Evolutionary conservation across 2,888 invertebrate genomes (phyloP), one percentile per base, ranked within the genome.

Genomic region (Hypselothyrea guttata): DNA sequence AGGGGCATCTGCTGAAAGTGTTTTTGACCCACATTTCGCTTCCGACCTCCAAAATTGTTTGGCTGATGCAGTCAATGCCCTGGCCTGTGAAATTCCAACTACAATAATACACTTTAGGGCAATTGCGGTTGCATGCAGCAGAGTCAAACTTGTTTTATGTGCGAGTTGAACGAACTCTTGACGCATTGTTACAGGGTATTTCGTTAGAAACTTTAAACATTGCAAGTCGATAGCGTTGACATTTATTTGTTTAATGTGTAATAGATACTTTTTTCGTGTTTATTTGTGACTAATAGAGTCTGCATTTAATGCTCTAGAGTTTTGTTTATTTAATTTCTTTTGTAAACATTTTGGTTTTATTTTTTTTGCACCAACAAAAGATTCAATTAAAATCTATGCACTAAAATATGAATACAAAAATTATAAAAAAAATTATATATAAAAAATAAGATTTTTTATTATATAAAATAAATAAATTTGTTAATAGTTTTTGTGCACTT

Each of bases 41-140:
- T 37, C n/a, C 40, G 28, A 38, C 31, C 35, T 33, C 27, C 15
- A 18, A 37, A 37, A 15, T 4, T n/a, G 7, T 38, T 16, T 7
- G 31, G 33, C 35, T 35, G 67, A 66, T 58, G 56, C 34, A 31
- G 48, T 15, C 28, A 54, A n/a, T 44, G 48, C 15, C n/a, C 37
- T 54, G 40, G 45, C 46, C 74, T 66, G 63, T 65, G 83, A 76
- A 76, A 82, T 82, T 53, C 22, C 4, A 11, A 2, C 12, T 22
- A 35, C 44, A 33, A n/a, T 33, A 35, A 34, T 3, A 18, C 8
- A 9, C 16, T n/a, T 7, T 9, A 9, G 11, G 7, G 44, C 61
- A 54, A 34, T 18, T 63, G 28, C 11, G 15, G n/a, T 61, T 48
- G 49, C n/a, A 66, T 34, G 69, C 11, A 33, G 18, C 2, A 34